Evolutionary conservation across 2,113 vertebrate species (phyloP).

Genomic region (Rafetus swinhoei): DNA sequence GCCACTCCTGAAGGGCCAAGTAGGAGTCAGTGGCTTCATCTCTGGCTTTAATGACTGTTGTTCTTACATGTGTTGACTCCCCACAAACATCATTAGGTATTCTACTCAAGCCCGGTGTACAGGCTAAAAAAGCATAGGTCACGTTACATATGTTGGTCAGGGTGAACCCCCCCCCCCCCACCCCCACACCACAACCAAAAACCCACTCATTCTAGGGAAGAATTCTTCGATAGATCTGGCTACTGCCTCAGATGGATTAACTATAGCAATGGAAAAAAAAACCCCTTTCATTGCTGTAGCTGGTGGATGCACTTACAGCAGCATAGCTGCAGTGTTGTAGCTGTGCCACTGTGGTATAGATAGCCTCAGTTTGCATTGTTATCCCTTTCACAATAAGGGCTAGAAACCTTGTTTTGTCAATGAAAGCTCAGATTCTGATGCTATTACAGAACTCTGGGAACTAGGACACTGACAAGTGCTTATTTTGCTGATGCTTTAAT

Average conservation of each 20-base stretch:
- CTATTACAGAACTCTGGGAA: not conserved
- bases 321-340: not conserved
- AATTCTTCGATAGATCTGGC: not conserved
- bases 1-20: not conserved
- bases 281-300: not conserved
- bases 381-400: not conserved
- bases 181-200: no score
- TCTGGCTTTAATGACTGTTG: fast-evolving
- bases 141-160: not conserved
- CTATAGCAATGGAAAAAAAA: not conserved
- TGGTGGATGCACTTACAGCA: not conserved
- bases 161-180: not conserved
- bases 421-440: fast-evolving
- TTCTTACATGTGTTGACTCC: not conserved
- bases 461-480: not conserved
- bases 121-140: not conserved
- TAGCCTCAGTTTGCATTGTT: not conserved
- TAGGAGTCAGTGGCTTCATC: fast-evolving
- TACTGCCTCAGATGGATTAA: not conserved
- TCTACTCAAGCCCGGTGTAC: fast-evolving
- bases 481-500: not conserved
- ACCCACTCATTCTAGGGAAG: not conserved
- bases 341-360: not conserved
- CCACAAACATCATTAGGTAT: not conserved
- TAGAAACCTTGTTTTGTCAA: not conserved